Evolutionary conservation across 2,888 invertebrate species (phyloP).

Genomic region (Drosophila gaucha): DNA sequence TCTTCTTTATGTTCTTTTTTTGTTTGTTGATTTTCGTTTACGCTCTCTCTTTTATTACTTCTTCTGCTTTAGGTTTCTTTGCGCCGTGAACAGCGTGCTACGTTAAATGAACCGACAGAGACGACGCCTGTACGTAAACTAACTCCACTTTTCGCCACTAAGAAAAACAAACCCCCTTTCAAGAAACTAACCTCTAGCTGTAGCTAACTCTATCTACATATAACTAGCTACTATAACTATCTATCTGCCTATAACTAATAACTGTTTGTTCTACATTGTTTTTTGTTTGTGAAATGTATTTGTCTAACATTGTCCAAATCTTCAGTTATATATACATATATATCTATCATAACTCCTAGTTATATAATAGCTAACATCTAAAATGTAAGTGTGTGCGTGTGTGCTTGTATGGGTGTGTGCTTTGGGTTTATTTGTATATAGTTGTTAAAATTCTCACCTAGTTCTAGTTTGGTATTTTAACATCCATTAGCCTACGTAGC

Average conservation of each 20-base stretch:
- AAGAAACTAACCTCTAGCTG: slow-evolving; percentile 50
- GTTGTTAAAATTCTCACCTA: slow-evolving; percentile 30
- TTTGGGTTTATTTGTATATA: slow-evolving; percentile 51
- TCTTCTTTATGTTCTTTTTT: slow-evolving; percentile 85
- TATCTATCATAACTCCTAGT: slow-evolving; percentile 33
- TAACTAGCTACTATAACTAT: slow-evolving; percentile 9
- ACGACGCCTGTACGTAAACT: slow-evolving; percentile 85
- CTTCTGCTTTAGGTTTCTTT: slow-evolving; percentile 87
- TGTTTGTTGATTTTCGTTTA: slow-evolving; percentile 83
- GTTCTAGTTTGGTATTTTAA: slow-evolving; percentile 31
- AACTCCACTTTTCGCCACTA: slow-evolving; percentile 71
- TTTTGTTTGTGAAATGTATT: slow-evolving; percentile 35
- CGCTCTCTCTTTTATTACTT: slow-evolving; percentile 77
- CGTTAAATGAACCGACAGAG: slow-evolving; percentile 84
- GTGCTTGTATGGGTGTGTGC: slow-evolving; percentile 23
- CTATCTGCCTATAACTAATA: neutral
- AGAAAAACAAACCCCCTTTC: slow-evolving; percentile 4
- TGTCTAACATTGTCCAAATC: slow-evolving; percentile 48
- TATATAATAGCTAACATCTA: slow-evolving; percentile 20
- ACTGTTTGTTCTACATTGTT: slow-evolving; percentile 38
- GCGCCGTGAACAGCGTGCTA: slow-evolving; percentile 87
- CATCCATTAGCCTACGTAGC: slow-evolving; percentile 44
- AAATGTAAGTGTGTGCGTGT: slow-evolving; percentile 31
- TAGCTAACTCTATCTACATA: slow-evolving; percentile 40
- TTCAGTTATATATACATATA: slow-evolving; percentile 24